Evolutionary conservation across 2,888 invertebrate genomes (phyloP).

Genomic region (Pharmacophagus antenor): DNA sequence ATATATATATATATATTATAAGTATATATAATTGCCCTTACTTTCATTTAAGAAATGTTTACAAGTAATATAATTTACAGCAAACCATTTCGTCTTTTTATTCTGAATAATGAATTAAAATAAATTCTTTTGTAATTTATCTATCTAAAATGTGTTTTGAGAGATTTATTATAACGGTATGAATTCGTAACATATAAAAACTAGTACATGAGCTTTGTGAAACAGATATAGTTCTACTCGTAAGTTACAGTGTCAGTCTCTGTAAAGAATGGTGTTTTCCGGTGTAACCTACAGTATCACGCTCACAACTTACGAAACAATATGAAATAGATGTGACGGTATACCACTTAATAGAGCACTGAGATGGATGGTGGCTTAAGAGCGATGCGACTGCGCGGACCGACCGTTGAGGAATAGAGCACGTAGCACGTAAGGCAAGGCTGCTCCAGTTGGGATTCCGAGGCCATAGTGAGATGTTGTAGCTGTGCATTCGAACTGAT

Average conservation of each 20-base stretch:
- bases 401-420: conserved; percentile 47
- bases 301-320: conserved; percentile 25
- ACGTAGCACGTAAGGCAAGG: conserved; percentile 44
- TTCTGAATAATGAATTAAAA: no score
- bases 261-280: neutral
- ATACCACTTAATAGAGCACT: conserved; percentile 36
- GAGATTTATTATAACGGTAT: no score
- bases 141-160: no score
- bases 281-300: conserved; percentile 9
- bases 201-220: no score
- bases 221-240: no score
- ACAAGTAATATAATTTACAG: no score
- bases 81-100: no score
- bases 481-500: conserved; percentile 36
- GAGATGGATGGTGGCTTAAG: conserved; percentile 38
- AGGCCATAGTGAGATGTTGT: conserved; percentile 41
- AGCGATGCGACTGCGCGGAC: conserved; percentile 69
- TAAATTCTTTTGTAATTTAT: no score
- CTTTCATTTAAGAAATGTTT: no score
- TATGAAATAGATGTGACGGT: conserved; percentile 31
- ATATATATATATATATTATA: no score
- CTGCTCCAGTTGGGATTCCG: conserved; percentile 53
- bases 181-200: no score
- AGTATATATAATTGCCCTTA: no score
- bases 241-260: neutral